phyloP scores from a whole-genome alignment of 2,888 invertebrate species.

The Cheilosia grossa region DNA sequence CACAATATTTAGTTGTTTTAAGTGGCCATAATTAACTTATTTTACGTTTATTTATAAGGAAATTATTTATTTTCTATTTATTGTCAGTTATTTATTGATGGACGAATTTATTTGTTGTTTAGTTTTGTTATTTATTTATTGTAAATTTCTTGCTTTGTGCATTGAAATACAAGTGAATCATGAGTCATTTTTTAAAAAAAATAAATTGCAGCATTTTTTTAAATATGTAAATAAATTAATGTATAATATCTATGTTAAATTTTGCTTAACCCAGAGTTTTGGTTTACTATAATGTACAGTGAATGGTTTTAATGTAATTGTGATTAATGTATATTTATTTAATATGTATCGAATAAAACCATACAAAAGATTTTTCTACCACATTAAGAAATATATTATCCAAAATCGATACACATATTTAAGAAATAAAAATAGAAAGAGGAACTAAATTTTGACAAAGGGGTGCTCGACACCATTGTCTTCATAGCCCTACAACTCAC shows the following conservation, averaged over 20 bases:
- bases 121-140: slow-evolving; percentile 50
- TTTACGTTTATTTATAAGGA: slow-evolving; percentile 11
- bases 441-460: too few species aligned
- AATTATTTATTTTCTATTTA: slow-evolving; percentile 53
- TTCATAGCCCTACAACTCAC: too few species aligned
- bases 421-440: too few species aligned
- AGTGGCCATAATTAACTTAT: slow-evolving; percentile 71
- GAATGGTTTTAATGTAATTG: slow-evolving; percentile 34
- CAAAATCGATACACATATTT: too few species aligned
- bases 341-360: background rate
- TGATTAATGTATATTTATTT: slow-evolving; percentile 43
- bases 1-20: slow-evolving; percentile 37
- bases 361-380: too few species aligned
- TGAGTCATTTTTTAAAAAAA: slow-evolving; percentile 79
- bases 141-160: slow-evolving; percentile 63
- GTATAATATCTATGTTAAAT: slow-evolving; percentile 2
- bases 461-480: too few species aligned
- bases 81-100: slow-evolving; percentile 53
- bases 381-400: too few species aligned
- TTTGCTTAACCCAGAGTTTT: background rate
- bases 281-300: slow-evolving; percentile 44
- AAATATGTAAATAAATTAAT: slow-evolving; percentile 56
- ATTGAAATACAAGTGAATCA: slow-evolving; percentile 79
- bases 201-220: slow-evolving; percentile 31
- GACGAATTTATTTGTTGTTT: slow-evolving; percentile 71